These are phyloP conservation scores for Microcebus lehilahytsara DNA, from an alignment of 2,113 vertebrate genomes.

Conservation along the genomic window DNA sequence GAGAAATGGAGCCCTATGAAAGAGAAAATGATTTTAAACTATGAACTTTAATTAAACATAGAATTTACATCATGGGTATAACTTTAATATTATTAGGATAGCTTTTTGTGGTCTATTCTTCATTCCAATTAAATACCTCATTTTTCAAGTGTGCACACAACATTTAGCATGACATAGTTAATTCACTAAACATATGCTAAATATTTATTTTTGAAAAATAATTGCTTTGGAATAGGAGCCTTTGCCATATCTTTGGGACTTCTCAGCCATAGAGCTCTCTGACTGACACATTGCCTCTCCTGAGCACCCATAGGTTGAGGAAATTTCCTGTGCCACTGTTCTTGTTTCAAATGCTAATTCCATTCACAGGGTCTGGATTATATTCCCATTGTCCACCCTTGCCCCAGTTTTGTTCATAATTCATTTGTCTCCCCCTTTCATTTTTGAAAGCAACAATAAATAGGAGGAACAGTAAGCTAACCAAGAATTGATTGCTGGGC, in stretches of 20 bases:
- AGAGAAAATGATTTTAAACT: not conserved
- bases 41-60: conserved; percentile 13
- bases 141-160: not conserved
- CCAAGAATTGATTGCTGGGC: not conserved
- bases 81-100: conserved; percentile 57
- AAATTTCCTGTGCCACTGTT: not conserved
- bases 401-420: not conserved
- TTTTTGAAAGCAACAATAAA: conserved; percentile 39
- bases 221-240: conserved; percentile 27
- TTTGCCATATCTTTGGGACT: not conserved
- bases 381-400: not conserved
- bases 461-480: not conserved
- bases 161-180: conserved; percentile 62
- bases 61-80: not conserved
- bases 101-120: not conserved
- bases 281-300: not conserved
- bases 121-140: conserved; percentile 44
- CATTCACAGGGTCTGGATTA: not conserved
- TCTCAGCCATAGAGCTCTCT: not conserved
- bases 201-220: conserved; percentile 52
- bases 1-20: not conserved
- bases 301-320: not conserved
- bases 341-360: not conserved
- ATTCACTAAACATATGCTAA: conserved; percentile 37
- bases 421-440: not conserved